Percentiles rank a stretch among this genome's conserved stretches.
Conservation (phyloP, 2,113 vertebrate species). For the Dicerorhinus sumatrensis region DNA sequence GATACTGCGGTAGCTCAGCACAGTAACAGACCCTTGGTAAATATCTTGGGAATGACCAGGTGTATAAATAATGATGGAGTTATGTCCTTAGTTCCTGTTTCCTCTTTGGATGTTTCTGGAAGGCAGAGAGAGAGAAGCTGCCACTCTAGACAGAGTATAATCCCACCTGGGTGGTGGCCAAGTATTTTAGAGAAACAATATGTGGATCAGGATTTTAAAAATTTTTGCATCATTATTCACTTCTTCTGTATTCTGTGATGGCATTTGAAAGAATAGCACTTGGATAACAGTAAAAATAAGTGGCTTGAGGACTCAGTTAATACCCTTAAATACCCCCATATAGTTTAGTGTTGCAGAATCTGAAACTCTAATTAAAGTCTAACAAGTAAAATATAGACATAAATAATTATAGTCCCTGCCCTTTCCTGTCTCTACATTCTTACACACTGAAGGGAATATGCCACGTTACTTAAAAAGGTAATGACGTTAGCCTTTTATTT, state of each 20-base stretch:
- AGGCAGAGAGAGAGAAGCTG: background rate
- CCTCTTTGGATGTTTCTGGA: background rate
- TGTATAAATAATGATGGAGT: background rate
- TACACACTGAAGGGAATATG: background rate
- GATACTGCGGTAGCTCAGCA: background rate
- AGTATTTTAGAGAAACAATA: background rate
- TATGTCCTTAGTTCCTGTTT: background rate
- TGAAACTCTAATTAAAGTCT: slow-evolving; percentile 15
- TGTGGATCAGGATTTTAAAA: background rate
- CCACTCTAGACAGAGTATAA: background rate
- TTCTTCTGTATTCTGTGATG: background rate
- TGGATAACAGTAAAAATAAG: background rate
- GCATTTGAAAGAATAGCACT: background rate
- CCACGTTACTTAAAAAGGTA: background rate
- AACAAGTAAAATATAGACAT: background rate
- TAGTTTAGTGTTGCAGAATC: background rate
- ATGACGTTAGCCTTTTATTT: background rate
- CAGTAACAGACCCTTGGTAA: background rate
- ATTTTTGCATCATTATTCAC: background rate
- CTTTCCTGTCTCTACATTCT: background rate
- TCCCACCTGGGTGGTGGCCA: background rate
- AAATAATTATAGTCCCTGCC: background rate
- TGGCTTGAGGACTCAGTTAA: background rate
- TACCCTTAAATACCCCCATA: background rate
- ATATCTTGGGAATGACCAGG: background rate